Base-by-base conservation (phyloP, 2,888 invertebrate genomes). In the Zaprionus bogoriensis region DNA sequence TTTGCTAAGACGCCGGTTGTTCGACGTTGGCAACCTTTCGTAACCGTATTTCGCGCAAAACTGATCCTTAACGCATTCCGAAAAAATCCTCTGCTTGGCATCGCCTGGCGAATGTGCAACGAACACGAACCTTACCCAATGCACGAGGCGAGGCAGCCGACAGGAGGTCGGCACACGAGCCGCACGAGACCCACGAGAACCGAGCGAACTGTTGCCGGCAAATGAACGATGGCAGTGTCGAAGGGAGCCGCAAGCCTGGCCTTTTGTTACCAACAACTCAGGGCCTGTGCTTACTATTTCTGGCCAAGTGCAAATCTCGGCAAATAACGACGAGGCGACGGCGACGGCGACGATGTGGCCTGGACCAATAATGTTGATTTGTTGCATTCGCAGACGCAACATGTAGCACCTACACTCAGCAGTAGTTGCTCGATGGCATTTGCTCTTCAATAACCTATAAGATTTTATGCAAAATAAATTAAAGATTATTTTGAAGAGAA, bases 41-140 rank as follows among this genome's bases (percentile, higher is more conserved):
- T 89, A 87, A 87, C 88, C 87, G 89, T 89, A 88, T 88, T 89
- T 90, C 90, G 89, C 91, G 90, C 83, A 89, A 86, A 90, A 90
- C 91, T 90, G 90, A 89, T 89, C 89, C 89, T 89, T 87, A 88
- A 87, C 87, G 87, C 85, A 88, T 89, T 89, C 87, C 87, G 88
- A 89, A 89, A 89, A 87, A 87, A 84, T 67, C 71, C 60, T 53
- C 74, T 81, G 80, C 79, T 77, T 66, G 75, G 74, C 80, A 67
- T 62, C 67, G 67, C 61, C 58, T 47, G 67, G 67, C 85, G 74
- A 87, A 81, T 87, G 82, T 86, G 89, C 89, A 88, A 87, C 85
- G 58, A 65, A 67, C 82, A 70, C 74, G 87, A 86, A 67, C 75
- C 80, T 70, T 46, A 62, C 68, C 74, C 79, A 82, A 73, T 87